A percentile compares a stretch with the other conserved stretches of the same genome.
Evolutionary conservation across 2,888 invertebrate species (phyloP).

Genomic region (Pycnomerus fuliginosus): DNA sequence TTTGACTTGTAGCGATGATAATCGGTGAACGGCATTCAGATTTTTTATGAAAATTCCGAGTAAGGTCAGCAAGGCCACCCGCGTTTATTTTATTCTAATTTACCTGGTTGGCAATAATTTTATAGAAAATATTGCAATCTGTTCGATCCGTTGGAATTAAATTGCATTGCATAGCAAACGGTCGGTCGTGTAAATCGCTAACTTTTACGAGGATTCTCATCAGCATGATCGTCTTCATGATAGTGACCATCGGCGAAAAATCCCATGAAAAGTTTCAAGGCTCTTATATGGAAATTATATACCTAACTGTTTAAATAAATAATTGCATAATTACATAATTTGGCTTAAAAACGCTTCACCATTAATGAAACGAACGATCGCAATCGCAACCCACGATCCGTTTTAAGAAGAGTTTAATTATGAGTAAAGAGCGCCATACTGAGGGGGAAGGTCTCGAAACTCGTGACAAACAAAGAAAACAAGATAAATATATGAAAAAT

Average conservation of each 20-base stretch:
- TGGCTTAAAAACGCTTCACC: conserved; percentile 4
- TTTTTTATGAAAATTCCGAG: conserved; percentile 29
- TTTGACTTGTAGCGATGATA: conserved; percentile 28
- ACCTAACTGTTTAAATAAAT: conserved; percentile 17
- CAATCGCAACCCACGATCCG: conserved; percentile 8
- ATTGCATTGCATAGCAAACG: no score
- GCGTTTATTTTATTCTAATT: conserved; percentile 29
- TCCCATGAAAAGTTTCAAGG: conserved; percentile 15
- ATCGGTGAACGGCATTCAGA: conserved; percentile 29
- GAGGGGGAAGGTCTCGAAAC: no score
- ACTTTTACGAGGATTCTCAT: no score
- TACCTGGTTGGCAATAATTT: conserved; percentile 8
- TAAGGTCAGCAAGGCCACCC: conserved; percentile 32
- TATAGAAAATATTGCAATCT: conserved; percentile 12
- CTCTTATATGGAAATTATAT: conserved; percentile 14
- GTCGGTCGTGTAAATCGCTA: conserved; percentile 4
- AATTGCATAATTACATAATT: conserved; percentile 11
- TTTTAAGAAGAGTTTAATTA: conserved; percentile 7
- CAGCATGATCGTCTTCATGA: no score
- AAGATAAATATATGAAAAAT: no score
- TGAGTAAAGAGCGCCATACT: no score
- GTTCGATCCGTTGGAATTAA: no score
- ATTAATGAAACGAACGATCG: conserved; percentile 5
- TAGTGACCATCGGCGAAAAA: conserved; percentile 10
- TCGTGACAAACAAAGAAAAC: no score